phyloP scores from a whole-genome alignment of 1,140 invertebrate genomes.

The Drosophila obscura region DNA sequence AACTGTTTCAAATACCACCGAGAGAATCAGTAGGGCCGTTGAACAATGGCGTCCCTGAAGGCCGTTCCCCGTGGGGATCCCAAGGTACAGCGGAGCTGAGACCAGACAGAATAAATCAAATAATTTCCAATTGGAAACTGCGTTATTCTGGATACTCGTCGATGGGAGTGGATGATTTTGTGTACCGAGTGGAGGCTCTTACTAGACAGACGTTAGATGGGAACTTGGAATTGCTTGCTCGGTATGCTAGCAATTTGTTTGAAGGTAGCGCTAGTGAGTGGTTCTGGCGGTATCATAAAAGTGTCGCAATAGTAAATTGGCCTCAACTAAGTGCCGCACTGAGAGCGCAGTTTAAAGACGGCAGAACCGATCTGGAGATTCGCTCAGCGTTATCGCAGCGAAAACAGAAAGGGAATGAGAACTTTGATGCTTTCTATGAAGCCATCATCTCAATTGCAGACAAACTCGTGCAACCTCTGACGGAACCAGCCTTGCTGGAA shows the following conservation, averaged over 20 bases:
- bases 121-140: no score
- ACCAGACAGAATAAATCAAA: no score
- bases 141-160: no score
- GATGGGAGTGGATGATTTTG: conserved; percentile 15
- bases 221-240: conserved; percentile 5
- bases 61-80: no score
- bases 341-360: conserved; percentile 13
- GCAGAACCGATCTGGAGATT: conserved; percentile 8
- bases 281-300: conserved; percentile 24
- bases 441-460: neutral
- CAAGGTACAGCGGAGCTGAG: no score
- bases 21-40: no score
- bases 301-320: conserved; percentile 18
- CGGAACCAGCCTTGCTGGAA: neutral
- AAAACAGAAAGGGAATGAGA: neutral
- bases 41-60: no score
- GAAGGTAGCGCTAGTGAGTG: conserved; percentile 21
- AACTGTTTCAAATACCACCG: no score
- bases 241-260: conserved; percentile 7
- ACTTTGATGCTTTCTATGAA: neutral
- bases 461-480: neutral
- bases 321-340: conserved; percentile 3
- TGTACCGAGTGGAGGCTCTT: conserved; percentile 15
- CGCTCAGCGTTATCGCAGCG: neutral
- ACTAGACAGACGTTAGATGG: conserved; percentile 15